Base-by-base conservation (phyloP, 1,140 invertebrate species). In the Aphelinus certus region DNA sequence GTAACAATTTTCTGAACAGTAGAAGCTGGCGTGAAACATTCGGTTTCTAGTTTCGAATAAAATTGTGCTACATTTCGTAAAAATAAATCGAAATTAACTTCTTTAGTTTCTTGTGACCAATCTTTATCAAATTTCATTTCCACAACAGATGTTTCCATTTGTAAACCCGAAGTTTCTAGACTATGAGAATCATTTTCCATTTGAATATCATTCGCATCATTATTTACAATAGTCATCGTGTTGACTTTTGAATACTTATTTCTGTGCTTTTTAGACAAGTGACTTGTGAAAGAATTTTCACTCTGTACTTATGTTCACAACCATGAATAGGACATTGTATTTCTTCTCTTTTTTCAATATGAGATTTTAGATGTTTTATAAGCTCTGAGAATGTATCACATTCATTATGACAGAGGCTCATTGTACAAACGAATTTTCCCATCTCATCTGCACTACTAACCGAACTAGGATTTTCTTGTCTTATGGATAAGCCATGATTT, bases 1-100 rank as follows among this genome's bases (percentile, higher is more conserved):
- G 51, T 61, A 0, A 46, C 47, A 3, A 75, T 42, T 10, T 61
- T 60, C 60, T 68, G 56, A n/a, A 67, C 60, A n/a, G 63, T 58
- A 51, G 56, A 57, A 57, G 63, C 67, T 47, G 26, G 55, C 9
- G 9, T 69, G n/a, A 69, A 75, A 10, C 68, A 69, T 47, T 69
- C 5, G 7, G 57, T 69, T 45, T 63, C 45, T 69, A 64, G 65
- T 64, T 47, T 75, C 67, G 47, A 58, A 10, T 61, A 47, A 45
- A 55, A 26, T 61, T 10, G 4, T 53, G 61, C 62, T 9, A 56
- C 6, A 57, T 65, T 72, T 57, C 42, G 3, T 68, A 56, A 7
- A n/a, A 56, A 55, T 45, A 68, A 56, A 46, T 56, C 45, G 0
- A 2, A 51, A 7, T 45, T 3, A 7, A 10, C n/a, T 7, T 58